Evolutionary conservation across 1,140 invertebrate species (phyloP).

Genomic region (Euura saliciscinereae): DNA sequence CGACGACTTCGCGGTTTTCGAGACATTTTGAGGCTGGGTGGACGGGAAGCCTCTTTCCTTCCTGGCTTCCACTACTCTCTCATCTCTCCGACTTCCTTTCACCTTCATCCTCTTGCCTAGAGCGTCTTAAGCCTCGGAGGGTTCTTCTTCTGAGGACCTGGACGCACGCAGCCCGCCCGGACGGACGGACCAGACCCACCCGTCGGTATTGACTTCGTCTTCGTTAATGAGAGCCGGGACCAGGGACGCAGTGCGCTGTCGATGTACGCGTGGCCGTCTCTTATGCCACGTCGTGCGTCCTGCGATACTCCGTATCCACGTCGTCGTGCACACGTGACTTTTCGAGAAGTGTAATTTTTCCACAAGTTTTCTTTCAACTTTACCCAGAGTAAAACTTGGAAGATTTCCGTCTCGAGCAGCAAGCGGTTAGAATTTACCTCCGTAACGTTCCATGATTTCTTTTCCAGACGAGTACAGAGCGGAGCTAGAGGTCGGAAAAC

Average conservation of each 20-base stretch:
- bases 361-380: too few species aligned
- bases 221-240: neutral
- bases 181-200: neutral
- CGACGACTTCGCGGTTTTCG: neutral
- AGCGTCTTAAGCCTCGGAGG: neutral
- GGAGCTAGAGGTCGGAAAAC: too few species aligned
- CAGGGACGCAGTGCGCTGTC: neutral
- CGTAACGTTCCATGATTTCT: too few species aligned
- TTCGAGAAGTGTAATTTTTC: too few species aligned
- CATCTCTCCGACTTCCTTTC: slow-evolving; percentile 19
- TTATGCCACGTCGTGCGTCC: neutral
- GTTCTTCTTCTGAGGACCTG: neutral
- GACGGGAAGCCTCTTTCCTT: slow-evolving; percentile 17
- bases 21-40: neutral
- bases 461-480: too few species aligned
- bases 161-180: neutral
- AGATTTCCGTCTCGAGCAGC: too few species aligned
- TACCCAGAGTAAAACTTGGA: too few species aligned
- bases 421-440: too few species aligned
- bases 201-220: neutral
- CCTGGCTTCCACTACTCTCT: slow-evolving; percentile 16
- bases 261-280: neutral
- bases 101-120: slow-evolving; percentile 19
- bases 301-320: neutral
- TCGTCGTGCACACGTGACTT: too few species aligned